A percentile compares a stretch with the other conserved stretches of the same genome.
phyloP scores from a whole-genome alignment of 92 coral and sea anemone species.

The Nematostella vectensis region DNA sequence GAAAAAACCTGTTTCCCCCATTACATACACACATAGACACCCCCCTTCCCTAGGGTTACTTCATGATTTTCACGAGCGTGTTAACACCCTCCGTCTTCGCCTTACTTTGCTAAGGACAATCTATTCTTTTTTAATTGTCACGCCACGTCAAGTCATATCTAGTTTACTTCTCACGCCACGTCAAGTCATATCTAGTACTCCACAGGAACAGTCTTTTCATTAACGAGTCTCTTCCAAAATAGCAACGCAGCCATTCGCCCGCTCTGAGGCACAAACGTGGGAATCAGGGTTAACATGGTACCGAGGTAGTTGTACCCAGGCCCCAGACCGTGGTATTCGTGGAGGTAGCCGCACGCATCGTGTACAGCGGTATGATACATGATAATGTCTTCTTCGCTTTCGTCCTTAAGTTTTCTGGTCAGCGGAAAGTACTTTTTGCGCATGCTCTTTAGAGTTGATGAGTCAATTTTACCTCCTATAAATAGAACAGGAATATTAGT shows the following conservation, averaged over 20 bases:
- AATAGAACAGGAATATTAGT: background rate
- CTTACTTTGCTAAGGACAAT: no score
- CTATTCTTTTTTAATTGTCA: no score
- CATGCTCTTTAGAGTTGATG: conserved; percentile 19
- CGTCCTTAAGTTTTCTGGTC: conserved; percentile 43
- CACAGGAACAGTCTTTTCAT: conserved; percentile 68
- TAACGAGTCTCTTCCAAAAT: conserved; percentile 82
- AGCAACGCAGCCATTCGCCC: conserved; percentile 75
- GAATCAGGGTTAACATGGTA: conserved; percentile 70
- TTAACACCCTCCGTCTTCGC: no score
- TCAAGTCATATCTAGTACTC: conserved; percentile 54
- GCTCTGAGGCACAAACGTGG: conserved; percentile 84
- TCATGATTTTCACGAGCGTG: no score
- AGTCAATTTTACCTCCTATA: conserved; percentile 44
- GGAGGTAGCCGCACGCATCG: conserved; percentile 83
- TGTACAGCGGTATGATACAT: conserved; percentile 86
- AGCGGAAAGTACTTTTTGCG: conserved; percentile 51
- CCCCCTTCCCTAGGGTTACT: no score
- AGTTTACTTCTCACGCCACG: no score
- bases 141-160: no score
- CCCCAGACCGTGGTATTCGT: conserved; percentile 68
- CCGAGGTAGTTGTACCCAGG: conserved; percentile 96
- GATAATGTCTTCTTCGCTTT: conserved; percentile 56
- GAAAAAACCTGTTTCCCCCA: no score
- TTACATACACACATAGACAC: no score